Conservation (phyloP, 2,113 vertebrate species). For the Megaleporinus macrocephalus region DNA sequence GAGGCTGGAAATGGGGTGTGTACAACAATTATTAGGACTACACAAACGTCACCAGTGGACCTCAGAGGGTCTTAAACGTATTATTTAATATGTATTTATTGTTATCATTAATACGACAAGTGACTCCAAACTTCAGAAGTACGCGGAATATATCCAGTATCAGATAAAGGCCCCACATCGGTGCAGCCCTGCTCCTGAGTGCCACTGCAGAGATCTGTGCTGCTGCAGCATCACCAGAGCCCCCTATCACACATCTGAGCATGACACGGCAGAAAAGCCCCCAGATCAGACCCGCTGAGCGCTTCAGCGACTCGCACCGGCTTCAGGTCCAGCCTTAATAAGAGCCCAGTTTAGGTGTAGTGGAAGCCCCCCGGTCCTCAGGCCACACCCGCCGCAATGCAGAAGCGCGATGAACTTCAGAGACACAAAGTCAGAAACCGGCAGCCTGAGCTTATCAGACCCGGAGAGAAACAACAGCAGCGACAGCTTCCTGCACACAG, state of each 20-base stretch:
- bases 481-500: background rate
- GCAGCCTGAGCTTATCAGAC: background rate
- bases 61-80: too few species aligned
- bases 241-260: background rate
- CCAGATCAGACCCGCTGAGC: background rate
- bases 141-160: too few species aligned
- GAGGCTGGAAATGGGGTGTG: too few species aligned
- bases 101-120: too few species aligned
- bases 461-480: background rate
- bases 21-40: too few species aligned
- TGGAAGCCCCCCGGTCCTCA: slow-evolving; percentile 36
- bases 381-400: slow-evolving; percentile 70
- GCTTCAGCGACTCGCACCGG: background rate
- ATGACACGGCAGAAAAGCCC: background rate
- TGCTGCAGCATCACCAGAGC: background rate
- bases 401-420: slow-evolving; percentile 56
- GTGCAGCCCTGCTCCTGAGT: background rate
- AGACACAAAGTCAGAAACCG: slow-evolving; percentile 45
- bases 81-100: too few species aligned
- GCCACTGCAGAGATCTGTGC: background rate
- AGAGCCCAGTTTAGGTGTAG: background rate
- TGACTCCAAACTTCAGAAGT: too few species aligned
- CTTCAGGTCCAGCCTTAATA: background rate
- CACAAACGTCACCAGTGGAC: too few species aligned
- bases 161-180: background rate